Evolutionary conservation across 2,113 vertebrate genomes (phyloP).

Genomic region (Microtus richardsoni): DNA sequence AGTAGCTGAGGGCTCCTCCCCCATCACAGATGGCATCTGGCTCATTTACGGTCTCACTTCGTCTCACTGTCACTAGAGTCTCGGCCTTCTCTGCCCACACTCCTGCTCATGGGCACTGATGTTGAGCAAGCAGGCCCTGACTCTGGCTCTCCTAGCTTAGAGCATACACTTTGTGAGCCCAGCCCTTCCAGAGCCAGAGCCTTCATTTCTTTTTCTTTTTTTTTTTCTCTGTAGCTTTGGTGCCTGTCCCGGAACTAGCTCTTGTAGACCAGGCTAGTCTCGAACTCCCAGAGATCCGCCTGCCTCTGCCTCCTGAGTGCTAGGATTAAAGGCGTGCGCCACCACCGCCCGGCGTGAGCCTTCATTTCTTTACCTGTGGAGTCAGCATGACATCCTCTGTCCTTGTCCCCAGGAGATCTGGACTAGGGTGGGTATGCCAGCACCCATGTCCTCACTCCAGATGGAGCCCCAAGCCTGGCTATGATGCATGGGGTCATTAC

Average conservation of each 20-base stretch:
- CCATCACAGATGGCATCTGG: background rate
- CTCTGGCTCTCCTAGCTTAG: background rate
- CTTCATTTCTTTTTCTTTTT: background rate
- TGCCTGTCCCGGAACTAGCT: too few species aligned
- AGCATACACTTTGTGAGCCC: background rate
- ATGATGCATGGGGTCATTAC: too few species aligned
- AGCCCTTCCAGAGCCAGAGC: too few species aligned
- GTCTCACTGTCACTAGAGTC: background rate
- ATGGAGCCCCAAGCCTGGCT: background rate
- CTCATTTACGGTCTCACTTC: constrained; percentile 39
- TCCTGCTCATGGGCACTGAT: background rate
- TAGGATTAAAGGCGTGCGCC: too few species aligned
- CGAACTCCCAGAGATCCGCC: too few species aligned
- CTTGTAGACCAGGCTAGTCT: too few species aligned
- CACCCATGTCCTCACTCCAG: background rate
- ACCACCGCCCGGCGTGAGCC: background rate
- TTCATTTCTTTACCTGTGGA: background rate
- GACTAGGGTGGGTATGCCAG: background rate
- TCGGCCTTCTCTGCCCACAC: background rate
- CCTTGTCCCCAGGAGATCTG: background rate
- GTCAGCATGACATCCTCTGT: background rate
- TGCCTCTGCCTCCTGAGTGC: too few species aligned
- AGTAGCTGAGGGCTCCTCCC: background rate
- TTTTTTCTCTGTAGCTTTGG: too few species aligned
- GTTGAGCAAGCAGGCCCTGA: background rate